These are phyloP conservation scores for Scaptomyza pallida DNA, from an alignment of 1,140 invertebrate genomes.

Conservation along the genomic window DNA sequence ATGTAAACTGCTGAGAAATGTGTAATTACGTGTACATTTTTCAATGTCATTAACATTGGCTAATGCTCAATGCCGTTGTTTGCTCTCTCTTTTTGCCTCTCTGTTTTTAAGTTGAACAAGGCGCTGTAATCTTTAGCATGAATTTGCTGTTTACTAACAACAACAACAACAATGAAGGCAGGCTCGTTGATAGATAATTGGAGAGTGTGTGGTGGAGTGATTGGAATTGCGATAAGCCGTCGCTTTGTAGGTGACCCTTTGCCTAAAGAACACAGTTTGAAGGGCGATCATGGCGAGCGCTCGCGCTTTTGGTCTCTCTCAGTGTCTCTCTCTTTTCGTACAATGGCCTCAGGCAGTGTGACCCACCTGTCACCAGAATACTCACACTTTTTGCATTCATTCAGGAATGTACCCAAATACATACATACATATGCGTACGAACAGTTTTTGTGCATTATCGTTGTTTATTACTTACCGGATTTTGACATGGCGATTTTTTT, in stretches of 20 bases:
- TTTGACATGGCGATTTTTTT: neutral
- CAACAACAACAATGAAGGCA: conserved; percentile 10
- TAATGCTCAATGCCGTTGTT: conserved; percentile 29
- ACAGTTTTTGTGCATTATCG: neutral
- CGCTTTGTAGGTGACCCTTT: conserved; percentile 71
- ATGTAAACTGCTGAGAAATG: conserved; percentile 19
- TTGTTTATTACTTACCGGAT: conserved; percentile 2
- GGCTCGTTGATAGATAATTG: conserved; percentile 61
- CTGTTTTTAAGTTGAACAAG: conserved; percentile 22
- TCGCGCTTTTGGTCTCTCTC: neutral
- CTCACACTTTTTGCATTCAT: neutral
- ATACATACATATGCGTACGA: neutral
- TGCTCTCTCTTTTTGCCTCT: conserved; percentile 1
- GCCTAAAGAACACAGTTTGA: conserved; percentile 64
- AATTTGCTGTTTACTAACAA: conserved; percentile 26
- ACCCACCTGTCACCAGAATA: neutral
- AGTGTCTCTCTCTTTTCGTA: neutral
- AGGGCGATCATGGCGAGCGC: conserved; percentile 44
- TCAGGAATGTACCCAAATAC: neutral
- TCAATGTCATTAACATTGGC: conserved; percentile 71
- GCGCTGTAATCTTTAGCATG: conserved; percentile 52
- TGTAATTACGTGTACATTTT: conserved; percentile 60
- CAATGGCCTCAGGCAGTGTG: neutral
- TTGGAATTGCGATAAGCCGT: conserved; percentile 67
- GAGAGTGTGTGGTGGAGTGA: conserved; percentile 51